phyloP scores from a whole-genome alignment of 2,888 invertebrate species.

The Phorcus lineatus region DNA sequence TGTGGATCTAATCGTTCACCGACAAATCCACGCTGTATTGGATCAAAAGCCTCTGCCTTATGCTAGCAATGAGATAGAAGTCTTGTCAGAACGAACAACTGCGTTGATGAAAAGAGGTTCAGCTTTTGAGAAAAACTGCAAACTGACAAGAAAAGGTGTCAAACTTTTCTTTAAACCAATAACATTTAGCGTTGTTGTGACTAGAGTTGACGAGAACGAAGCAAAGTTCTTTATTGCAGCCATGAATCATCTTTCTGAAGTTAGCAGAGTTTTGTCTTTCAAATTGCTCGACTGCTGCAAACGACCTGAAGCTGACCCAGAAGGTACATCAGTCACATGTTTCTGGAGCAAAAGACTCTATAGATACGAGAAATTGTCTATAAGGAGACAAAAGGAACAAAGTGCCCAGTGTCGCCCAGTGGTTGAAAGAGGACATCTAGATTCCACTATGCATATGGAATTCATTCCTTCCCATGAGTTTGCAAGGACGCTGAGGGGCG shows the following conservation, averaged over 20 bases:
- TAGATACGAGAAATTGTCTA: neutral
- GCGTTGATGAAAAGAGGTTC: neutral
- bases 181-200: neutral
- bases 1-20: conserved; percentile 48
- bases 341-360: conserved; percentile 7
- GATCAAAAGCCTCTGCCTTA: conserved; percentile 15
- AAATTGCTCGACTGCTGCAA: neutral
- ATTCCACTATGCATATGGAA: conserved; percentile 10
- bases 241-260: neutral
- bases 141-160: neutral
- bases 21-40: conserved; percentile 47
- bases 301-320: neutral
- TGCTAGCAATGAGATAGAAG: neutral
- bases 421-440: neutral
- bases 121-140: neutral
- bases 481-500: neutral
- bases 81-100: neutral
- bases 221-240: neutral
- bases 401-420: too few relatives aligned
- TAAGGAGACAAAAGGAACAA: neutral
- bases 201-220: neutral
- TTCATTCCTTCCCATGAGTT: neutral
- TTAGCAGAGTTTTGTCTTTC: neutral
- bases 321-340: neutral
- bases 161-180: neutral